Evolutionary conservation across 2,797 vertebrate species (phyloP).

Genomic region (Hafferia zeledoni): DNA sequence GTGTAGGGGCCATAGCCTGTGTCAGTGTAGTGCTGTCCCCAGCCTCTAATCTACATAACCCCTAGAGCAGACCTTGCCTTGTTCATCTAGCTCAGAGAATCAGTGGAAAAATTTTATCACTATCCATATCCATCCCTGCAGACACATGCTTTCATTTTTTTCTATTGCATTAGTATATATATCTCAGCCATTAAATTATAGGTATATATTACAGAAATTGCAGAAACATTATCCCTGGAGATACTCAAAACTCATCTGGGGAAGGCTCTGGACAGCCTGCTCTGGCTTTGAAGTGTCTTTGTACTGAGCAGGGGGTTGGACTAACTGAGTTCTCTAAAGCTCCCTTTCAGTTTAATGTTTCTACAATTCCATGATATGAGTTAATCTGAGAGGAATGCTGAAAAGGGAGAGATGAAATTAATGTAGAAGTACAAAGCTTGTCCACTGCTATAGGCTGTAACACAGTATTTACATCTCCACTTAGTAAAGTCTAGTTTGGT

Average conservation of each 20-base stretch:
- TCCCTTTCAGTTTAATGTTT: neutral
- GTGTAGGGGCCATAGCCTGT: neutral
- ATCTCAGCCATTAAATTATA: neutral
- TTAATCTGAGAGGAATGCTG: neutral
- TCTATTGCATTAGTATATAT: neutral
- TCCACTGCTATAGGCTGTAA: neutral
- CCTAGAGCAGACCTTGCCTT: neutral
- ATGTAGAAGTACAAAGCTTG: neutral
- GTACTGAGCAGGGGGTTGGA: neutral
- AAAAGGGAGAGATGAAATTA: neutral
- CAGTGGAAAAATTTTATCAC: neutral
- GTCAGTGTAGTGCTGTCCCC: rapidly evolving
- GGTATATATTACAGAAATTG: neutral
- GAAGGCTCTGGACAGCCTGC: neutral
- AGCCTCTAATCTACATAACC: neutral
- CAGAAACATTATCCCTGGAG: neutral
- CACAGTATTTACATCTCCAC: neutral
- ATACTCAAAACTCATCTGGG: neutral
- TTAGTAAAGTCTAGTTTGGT: neutral
- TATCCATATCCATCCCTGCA: neutral
- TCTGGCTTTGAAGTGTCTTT: neutral
- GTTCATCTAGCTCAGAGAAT: neutral
- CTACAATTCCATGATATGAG: neutral
- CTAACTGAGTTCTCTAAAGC: neutral
- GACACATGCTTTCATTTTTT: neutral